Evolutionary conservation across 2,797 vertebrate genomes (phyloP).

Genomic region (Mallotus villosus): DNA sequence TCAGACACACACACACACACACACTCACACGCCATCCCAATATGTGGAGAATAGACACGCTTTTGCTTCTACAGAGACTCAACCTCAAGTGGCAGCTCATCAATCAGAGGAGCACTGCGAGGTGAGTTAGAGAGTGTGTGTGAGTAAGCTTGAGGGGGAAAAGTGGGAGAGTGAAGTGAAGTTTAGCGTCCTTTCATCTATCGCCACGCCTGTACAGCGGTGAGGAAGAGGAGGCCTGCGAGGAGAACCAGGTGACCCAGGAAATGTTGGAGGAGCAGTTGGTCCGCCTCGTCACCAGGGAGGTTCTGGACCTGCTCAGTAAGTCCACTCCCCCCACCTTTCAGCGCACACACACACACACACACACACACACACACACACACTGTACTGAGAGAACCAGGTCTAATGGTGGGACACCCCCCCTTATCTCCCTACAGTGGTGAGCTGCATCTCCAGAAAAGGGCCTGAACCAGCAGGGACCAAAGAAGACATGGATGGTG

Average conservation of each 20-base stretch:
- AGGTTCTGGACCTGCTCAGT: constrained; percentile 94
- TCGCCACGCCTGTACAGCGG: constrained; percentile 52
- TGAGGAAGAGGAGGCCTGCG: constrained; percentile 81
- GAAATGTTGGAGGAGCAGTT: constrained; percentile 96
- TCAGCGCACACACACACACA: background rate
- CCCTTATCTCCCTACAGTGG: constrained; percentile 69
- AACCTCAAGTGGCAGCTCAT: constrained; percentile 91
- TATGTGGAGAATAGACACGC: background rate
- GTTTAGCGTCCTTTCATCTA: no score
- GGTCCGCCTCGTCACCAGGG: constrained; percentile 87
- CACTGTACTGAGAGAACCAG: background rate
- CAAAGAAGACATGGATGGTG: constrained; percentile 76
- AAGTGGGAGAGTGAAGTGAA: background rate
- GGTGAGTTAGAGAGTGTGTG: constrained; percentile 65
- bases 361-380: background rate
- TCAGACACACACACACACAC: background rate
- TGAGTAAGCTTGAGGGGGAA: background rate
- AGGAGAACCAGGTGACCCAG: constrained; percentile 90
- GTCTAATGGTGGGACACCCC: background rate
- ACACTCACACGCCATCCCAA: background rate
- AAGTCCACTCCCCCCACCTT: constrained; percentile 62
- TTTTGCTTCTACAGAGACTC: constrained; percentile 78
- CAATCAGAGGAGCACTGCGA: constrained; percentile 83
- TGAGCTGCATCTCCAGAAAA: constrained; percentile 88
- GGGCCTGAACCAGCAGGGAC: constrained; percentile 74